phyloP scores from a whole-genome alignment of 2,113 vertebrate genomes.

The Apodemus sylvaticus region DNA sequence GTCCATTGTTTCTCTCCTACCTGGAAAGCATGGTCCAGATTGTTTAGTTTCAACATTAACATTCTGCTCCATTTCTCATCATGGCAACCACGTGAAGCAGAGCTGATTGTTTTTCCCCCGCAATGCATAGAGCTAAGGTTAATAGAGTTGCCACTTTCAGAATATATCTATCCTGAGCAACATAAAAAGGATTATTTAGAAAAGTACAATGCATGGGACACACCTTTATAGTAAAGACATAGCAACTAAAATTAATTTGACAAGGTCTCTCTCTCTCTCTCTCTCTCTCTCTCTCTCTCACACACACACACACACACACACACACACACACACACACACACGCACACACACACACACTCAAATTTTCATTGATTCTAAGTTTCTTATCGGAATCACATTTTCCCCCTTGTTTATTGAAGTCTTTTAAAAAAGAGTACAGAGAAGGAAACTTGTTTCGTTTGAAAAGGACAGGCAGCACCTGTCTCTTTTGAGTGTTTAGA shows the following conservation, averaged over 20 bases:
- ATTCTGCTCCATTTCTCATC: conserved; percentile 23
- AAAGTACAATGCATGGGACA: neutral
- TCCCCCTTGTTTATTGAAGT: neutral
- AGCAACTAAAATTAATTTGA: conserved; percentile 68
- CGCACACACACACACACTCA: neutral
- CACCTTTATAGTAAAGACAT: conserved; percentile 41
- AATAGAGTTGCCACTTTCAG: conserved; percentile 63
- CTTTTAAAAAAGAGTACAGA: neutral
- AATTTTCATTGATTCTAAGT: conserved; percentile 40
- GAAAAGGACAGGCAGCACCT: conserved; percentile 48
- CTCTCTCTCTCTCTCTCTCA: too few relatives aligned
- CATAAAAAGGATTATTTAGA: conserved; percentile 54
- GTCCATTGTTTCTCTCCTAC: conserved; percentile 31
- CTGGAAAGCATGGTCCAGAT: conserved; percentile 37
- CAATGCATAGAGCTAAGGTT: conserved; percentile 55
- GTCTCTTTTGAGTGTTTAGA: conserved; percentile 52
- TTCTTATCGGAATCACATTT: neutral
- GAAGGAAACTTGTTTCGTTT: conserved; percentile 53
- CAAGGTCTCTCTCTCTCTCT: too few relatives aligned
- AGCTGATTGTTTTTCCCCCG: neutral
- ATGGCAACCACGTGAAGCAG: conserved; percentile 24
- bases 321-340: neutral
- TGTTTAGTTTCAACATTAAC: conserved; percentile 53
- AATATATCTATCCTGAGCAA: conserved; percentile 4
- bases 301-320: too few relatives aligned